phyloP scores from a whole-genome alignment of 2,888 invertebrate species.

The Argyresthia goedartella region DNA sequence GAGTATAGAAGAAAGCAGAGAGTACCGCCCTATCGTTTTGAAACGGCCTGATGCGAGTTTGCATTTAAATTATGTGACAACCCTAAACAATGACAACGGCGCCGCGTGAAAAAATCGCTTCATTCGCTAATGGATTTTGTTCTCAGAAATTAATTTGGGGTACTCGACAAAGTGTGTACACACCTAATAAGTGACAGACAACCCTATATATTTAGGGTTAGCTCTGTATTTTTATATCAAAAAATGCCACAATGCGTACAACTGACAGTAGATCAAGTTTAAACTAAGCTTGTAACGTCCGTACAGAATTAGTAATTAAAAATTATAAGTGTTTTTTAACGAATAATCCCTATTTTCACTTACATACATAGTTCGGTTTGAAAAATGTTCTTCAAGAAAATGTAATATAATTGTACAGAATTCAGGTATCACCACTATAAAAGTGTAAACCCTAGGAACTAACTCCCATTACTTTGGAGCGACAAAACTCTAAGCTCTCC shows the following conservation, averaged over 20 bases:
- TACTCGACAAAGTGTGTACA: conserved; percentile 57
- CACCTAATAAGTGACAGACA: conserved; percentile 47
- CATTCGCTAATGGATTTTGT: conserved; percentile 68
- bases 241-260: not conserved
- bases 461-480: conserved; percentile 21
- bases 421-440: not conserved
- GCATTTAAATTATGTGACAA: conserved; percentile 65
- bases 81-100: conserved; percentile 48
- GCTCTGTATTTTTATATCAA: not conserved
- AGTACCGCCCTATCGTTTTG: conserved; percentile 60
- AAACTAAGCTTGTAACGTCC: not conserved
- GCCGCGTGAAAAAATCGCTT: conserved; percentile 44
- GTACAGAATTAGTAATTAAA: not conserved
- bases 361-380: too few relatives aligned
- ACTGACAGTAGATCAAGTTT: not conserved
- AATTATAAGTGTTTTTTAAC: too few relatives aligned
- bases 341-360: too few relatives aligned
- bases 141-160: conserved; percentile 69
- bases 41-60: conserved; percentile 57
- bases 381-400: not conserved
- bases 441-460: not conserved
- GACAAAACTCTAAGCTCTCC: conserved; percentile 50
- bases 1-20: conserved; percentile 59
- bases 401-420: not conserved
- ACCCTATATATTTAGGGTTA: conserved; percentile 24